Evolutionary conservation across 2,888 invertebrate species (phyloP).

Genomic region (Lamproptera curius): DNA sequence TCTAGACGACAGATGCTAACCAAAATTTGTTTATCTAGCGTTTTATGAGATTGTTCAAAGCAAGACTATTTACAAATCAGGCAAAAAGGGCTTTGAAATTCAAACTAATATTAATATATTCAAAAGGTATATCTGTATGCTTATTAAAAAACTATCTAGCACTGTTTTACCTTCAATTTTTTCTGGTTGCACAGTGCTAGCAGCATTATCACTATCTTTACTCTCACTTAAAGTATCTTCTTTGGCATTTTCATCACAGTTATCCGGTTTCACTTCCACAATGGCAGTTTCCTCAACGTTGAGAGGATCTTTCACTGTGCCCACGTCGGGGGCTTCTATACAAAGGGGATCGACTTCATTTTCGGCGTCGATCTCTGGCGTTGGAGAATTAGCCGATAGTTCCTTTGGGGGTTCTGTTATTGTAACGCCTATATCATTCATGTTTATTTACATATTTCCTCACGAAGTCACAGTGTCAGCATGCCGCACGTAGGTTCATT

Average conservation of each 20-base stretch:
- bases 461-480: slow-evolving; percentile 64
- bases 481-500: slow-evolving; percentile 63
- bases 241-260: slow-evolving; percentile 75
- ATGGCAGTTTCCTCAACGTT: slow-evolving; percentile 34
- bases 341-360: slow-evolving; percentile 66
- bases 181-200: slow-evolving; percentile 20
- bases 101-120: too few relatives aligned
- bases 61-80: too few relatives aligned
- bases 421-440: slow-evolving; percentile 73
- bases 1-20: too few relatives aligned
- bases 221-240: slow-evolving; percentile 52
- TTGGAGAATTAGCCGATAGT: slow-evolving; percentile 44
- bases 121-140: too few relatives aligned
- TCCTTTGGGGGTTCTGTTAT: slow-evolving; percentile 66
- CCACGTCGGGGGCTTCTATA: slow-evolving; percentile 47
- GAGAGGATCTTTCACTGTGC: slow-evolving; percentile 37
- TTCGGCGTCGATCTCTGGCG: slow-evolving; percentile 42
- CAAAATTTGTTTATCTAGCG: too few relatives aligned
- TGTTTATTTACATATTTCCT: slow-evolving; percentile 76
- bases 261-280: slow-evolving; percentile 43
- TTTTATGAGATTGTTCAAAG: too few relatives aligned
- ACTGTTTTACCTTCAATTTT: slow-evolving; percentile 28
- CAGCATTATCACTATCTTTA: slow-evolving; percentile 40
- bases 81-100: too few relatives aligned
- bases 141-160: too few relatives aligned